phyloP scores from a whole-genome alignment of 2,888 invertebrate species.

The Cyclophora punctaria region DNA sequence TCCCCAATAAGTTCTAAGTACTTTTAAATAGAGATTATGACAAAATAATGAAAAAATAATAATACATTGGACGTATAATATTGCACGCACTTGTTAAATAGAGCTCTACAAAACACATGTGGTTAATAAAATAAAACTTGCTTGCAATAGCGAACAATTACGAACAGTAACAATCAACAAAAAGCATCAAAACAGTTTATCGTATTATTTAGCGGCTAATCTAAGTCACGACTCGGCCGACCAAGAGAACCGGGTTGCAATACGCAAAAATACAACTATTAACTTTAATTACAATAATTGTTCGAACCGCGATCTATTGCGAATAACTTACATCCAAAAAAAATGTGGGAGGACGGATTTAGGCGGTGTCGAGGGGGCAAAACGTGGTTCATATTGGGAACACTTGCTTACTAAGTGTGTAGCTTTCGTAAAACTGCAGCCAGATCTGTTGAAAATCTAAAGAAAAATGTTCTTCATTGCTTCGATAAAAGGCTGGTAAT shows the following conservation, averaged over 20 bases:
- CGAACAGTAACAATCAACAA: not conserved
- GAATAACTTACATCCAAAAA: slow-evolving; percentile 14
- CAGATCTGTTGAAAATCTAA: too few species aligned
- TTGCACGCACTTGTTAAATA: too few species aligned
- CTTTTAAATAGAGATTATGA: too few species aligned
- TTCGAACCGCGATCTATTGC: slow-evolving; percentile 28
- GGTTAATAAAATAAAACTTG: too few species aligned
- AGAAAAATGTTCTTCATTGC: too few species aligned
- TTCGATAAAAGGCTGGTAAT: too few species aligned
- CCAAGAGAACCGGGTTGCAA: slow-evolving; percentile 24
- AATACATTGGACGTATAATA: too few species aligned
- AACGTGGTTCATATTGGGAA: slow-evolving; percentile 4
- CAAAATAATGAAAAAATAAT: too few species aligned
- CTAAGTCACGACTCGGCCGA: slow-evolving; percentile 5
- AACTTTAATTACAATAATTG: slow-evolving; percentile 38
- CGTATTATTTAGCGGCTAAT: not conserved
- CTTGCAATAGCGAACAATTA: not conserved
- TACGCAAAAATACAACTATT: slow-evolving; percentile 31
- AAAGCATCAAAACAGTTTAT: not conserved
- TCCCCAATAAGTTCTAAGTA: too few species aligned
- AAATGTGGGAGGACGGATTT: slow-evolving; percentile 20
- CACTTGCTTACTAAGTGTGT: too few species aligned
- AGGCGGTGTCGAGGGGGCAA: slow-evolving; percentile 20
- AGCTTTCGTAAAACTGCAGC: too few species aligned
- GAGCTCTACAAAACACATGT: too few species aligned